A percentile compares a stretch with the other conserved stretches of the same genome.
Evolutionary conservation across 2,888 invertebrate species (phyloP).

Genomic region (Laspeyria flexula): DNA sequence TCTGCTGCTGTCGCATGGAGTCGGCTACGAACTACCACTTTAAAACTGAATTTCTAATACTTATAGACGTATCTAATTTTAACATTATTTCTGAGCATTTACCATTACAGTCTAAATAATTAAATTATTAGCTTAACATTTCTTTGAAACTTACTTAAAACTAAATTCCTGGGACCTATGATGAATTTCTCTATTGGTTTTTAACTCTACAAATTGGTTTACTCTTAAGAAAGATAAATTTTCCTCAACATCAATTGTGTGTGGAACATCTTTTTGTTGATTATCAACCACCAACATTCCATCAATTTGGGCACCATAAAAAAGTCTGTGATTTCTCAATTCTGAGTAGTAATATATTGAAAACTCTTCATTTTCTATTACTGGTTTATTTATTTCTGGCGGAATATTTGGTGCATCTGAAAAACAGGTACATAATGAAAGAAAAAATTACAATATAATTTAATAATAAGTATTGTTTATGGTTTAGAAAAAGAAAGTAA

Average conservation of each 20-base stretch:
- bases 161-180: conserved; percentile 41
- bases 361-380: conserved; percentile 60
- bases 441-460: too few relatives aligned
- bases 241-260: conserved; percentile 30
- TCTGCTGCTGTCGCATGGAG: too few relatives aligned
- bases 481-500: too few relatives aligned
- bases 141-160: conserved; percentile 46
- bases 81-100: too few relatives aligned
- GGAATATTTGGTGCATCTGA: conserved; percentile 42
- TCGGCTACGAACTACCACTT: too few relatives aligned
- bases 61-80: too few relatives aligned
- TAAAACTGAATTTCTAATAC: too few relatives aligned
- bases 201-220: conserved; percentile 48
- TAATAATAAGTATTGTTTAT: too few relatives aligned
- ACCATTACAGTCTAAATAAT: too few relatives aligned
- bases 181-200: conserved; percentile 52
- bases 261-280: conserved; percentile 20
- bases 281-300: conserved; percentile 40
- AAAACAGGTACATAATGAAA: conserved; percentile 12
- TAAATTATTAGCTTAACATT: too few relatives aligned
- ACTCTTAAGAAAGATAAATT: conserved; percentile 47
- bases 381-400: conserved; percentile 47
- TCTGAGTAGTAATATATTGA: conserved; percentile 43
- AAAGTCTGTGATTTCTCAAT: conserved; percentile 44
- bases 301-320: conserved; percentile 60